Evolutionary conservation across 2,113 vertebrate genomes (phyloP), one percentile per base, ranked within the genome.

Genomic region (Silurus asotus): DNA sequence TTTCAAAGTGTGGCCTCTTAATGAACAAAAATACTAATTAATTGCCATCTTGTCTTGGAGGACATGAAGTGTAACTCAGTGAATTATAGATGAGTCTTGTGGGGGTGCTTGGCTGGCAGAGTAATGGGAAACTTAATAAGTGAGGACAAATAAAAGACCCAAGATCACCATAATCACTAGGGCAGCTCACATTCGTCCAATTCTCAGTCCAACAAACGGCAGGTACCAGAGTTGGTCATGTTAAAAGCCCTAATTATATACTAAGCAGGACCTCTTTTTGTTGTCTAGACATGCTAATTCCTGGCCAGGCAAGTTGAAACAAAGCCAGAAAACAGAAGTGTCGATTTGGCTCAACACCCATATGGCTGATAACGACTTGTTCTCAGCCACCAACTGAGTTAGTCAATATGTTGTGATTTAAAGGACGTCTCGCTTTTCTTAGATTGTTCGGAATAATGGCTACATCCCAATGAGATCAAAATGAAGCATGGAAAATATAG

Each of bases 21-120:
- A 93, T 92, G 90, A 93, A 93, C 90, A 93, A 92, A 95, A 92
- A 88, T 86, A 92, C 89, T 91, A 93, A 94, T 94, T 93, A 94
- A 93, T 92, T 90, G 91, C 81, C 25, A 70, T 89, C 88, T 92
- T 81, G 91, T 92, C 83, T 89, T 90, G 77, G 83, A 88, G 76
- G 58, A 88, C 90, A 93, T 82, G 85, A 88, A 92, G 89, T 77
- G 25, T 83, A 87, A 89, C 23, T n/a, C n/a, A 2, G 84, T 94
- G 91, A 93, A 94, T 93, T 90, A 93, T 93, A 89, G 88, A 94
- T 92, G 89, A 93, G 89, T 64, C 51, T 65, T 85, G 76, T 86
- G 86, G 72, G 87, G 82, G 85, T 86, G 72, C 82, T 49, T 70
- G 82, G 81, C 80, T 86, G 83, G 20, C 75, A 77, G 81, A 90